Conservation (phyloP, 2,797 vertebrate species). For the Anolis apletophallus region DNA sequence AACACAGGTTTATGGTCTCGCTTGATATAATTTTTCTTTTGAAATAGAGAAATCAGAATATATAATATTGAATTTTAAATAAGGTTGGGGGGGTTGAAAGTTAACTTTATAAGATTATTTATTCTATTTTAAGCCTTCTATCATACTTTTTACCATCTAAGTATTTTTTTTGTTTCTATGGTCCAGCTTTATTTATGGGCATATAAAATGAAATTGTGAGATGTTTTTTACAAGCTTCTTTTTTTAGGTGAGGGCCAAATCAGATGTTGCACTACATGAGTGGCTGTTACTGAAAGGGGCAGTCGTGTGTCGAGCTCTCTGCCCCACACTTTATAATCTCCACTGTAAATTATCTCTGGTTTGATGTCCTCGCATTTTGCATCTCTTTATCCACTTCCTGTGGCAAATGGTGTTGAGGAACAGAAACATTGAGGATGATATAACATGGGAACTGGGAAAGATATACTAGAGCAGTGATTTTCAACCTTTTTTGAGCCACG, state of each 20-base stretch:
- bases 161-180: conserved; percentile 73
- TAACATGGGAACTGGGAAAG: background rate
- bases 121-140: conserved; percentile 86
- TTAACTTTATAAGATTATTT: conserved; percentile 87
- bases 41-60: conserved; percentile 80
- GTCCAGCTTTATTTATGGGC: conserved; percentile 82
- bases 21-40: conserved; percentile 74
- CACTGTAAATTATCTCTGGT: background rate
- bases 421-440: background rate
- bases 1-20: conserved; percentile 60
- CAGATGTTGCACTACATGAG: conserved; percentile 16
- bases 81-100: conserved; percentile 77
- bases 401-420: background rate
- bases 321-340: too few species aligned
- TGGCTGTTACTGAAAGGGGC: conserved; percentile 8
- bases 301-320: background rate
- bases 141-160: conserved; percentile 80
- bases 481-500: too few species aligned
- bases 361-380: background rate
- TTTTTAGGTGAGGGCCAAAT: conserved; percentile 40
- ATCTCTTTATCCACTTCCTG: background rate
- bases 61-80: conserved; percentile 83
- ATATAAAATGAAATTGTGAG: conserved; percentile 80
- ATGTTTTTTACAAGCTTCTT: conserved; percentile 80
- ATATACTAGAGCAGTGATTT: background rate